These are phyloP conservation scores for Coregonus clupeaformis DNA, from an alignment of 2,113 vertebrate genomes.

Conservation along the genomic window DNA sequence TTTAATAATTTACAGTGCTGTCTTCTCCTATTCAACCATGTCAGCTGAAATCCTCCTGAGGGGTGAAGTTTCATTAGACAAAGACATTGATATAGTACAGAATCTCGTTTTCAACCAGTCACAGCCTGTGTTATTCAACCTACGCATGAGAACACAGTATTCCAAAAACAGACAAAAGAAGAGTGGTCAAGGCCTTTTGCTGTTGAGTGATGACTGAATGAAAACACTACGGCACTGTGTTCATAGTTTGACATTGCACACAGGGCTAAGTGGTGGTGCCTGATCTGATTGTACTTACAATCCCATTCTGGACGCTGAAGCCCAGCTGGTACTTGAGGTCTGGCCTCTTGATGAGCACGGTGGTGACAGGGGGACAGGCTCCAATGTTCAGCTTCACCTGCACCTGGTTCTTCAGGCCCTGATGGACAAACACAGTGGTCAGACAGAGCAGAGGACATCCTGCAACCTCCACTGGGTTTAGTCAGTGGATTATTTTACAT, in stretches of 20 bases:
- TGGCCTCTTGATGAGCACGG: constrained; percentile 96
- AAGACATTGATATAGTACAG: neutral
- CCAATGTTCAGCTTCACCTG: constrained; percentile 96
- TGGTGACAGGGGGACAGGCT: constrained; percentile 97
- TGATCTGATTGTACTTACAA: constrained; percentile 79
- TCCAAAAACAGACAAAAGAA: too few species aligned
- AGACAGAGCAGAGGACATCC: neutral
- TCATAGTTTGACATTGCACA: neutral
- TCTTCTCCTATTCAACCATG: neutral
- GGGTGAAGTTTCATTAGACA: neutral
- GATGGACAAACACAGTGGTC: constrained; percentile 28
- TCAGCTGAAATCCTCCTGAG: neutral
- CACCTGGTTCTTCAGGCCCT: constrained; percentile 97
- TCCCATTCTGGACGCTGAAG: constrained; percentile 98
- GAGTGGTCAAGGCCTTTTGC: too few species aligned
- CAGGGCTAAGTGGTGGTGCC: neutral
- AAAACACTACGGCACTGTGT: neutral
- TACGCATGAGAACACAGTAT: neutral
- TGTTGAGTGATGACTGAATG: neutral
- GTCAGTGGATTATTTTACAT: neutral
- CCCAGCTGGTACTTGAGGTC: constrained; percentile 98
- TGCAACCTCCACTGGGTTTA: too few species aligned
- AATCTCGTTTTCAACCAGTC: neutral
- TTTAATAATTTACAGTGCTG: neutral
- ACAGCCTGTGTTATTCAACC: neutral